These are phyloP conservation scores for Neodiprion pinetum DNA, from an alignment of 1,140 invertebrate species.

Conservation along the genomic window DNA sequence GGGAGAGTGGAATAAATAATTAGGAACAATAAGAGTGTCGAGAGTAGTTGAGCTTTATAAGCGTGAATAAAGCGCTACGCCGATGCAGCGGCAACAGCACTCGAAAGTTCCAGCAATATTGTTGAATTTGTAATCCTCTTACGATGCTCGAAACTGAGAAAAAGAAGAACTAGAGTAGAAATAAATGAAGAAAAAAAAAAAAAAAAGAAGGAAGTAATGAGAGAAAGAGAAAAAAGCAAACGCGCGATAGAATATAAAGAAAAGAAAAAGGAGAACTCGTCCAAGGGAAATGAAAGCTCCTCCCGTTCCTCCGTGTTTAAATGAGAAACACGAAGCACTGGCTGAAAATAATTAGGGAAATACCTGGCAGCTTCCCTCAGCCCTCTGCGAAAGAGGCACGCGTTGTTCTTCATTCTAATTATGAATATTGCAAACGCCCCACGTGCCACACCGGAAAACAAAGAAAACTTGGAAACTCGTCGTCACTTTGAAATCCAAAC, in stretches of 20 bases:
- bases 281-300: slow-evolving; percentile 8
- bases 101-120: background rate
- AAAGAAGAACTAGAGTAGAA: background rate
- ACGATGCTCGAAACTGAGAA: background rate
- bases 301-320: background rate
- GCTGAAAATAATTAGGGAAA: slow-evolving; percentile 38
- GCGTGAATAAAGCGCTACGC: background rate
- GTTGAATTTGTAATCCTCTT: slow-evolving; percentile 13
- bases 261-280: background rate
- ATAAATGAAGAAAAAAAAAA: background rate
- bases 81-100: background rate
- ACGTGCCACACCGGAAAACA: slow-evolving; percentile 12
- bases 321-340: slow-evolving; percentile 16
- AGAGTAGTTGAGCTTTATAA: slow-evolving; percentile 3
- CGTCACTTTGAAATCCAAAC: background rate
- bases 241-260: too few species aligned
- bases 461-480: too few species aligned
- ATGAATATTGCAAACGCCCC: slow-evolving; percentile 36
- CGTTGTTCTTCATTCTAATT: slow-evolving; percentile 28
- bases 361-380: slow-evolving; percentile 18
- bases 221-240: background rate
- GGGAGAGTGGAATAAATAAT: background rate
- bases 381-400: slow-evolving; percentile 8
- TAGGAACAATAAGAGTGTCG: background rate
- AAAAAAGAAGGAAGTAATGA: background rate